A percentile compares a stretch with the other conserved stretches of the same genome.
Conservation (phyloP, 1,140 invertebrate species). For the Helicoverpa zea region DNA sequence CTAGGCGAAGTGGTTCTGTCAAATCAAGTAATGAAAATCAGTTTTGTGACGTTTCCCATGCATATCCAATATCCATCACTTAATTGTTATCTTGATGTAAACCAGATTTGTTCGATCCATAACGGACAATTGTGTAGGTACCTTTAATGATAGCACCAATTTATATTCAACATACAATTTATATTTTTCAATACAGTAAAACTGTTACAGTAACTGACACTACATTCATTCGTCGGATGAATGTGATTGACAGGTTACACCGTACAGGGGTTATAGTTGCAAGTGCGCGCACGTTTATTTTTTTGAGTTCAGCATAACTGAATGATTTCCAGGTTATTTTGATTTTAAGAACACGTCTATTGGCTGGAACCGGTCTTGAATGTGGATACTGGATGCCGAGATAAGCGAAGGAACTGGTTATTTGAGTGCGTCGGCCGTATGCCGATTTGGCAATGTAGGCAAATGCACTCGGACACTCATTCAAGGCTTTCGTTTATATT, state of each 20-base stretch:
- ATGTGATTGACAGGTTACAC: slow-evolving; percentile 8
- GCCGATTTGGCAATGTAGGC: slow-evolving; percentile 61
- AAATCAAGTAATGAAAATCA: too few species aligned
- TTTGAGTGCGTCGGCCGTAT: slow-evolving; percentile 52
- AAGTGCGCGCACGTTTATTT: slow-evolving; percentile 7
- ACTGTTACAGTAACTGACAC: slow-evolving; percentile 5
- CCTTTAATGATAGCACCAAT: slow-evolving; percentile 9
- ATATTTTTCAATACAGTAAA: slow-evolving; percentile 34
- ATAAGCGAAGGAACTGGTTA: slow-evolving; percentile 61
- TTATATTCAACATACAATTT: slow-evolving; percentile 19
- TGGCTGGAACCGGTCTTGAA: slow-evolving; percentile 59
- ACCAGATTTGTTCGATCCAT: slow-evolving; percentile 4
- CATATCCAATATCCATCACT: not conserved
- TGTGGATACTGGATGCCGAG: slow-evolving; percentile 59
- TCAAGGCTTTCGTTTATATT: slow-evolving; percentile 54
- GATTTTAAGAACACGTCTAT: slow-evolving; percentile 52
- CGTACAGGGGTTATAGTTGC: not conserved
- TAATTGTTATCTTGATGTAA: not conserved
- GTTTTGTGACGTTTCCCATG: not conserved
- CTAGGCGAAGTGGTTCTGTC: too few species aligned
- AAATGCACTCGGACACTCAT: slow-evolving; percentile 56
- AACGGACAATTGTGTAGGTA: slow-evolving; percentile 8
- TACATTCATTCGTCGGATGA: slow-evolving; percentile 41
- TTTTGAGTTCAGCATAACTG: slow-evolving; percentile 27
- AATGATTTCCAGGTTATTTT: slow-evolving; percentile 58